phyloP scores from a whole-genome alignment of 2,888 invertebrate genomes.

The Drosophila histrio region DNA sequence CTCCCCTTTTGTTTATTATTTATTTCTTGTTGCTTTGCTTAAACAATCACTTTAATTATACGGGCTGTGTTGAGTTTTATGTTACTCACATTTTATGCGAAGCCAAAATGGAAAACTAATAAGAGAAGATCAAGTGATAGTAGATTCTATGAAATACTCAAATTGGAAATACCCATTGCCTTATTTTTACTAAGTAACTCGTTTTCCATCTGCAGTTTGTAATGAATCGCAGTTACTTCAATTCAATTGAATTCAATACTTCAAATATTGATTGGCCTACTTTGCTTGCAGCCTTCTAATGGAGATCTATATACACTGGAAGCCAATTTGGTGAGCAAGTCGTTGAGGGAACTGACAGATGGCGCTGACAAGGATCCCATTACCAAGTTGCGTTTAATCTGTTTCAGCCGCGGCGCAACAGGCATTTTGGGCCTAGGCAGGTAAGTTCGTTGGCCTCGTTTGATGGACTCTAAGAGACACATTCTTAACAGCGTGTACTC shows the following conservation, averaged over 20 bases:
- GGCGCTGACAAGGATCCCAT: conserved; percentile 89
- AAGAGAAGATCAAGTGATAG: background rate
- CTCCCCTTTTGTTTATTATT: background rate
- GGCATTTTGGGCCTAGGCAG: conserved; percentile 95
- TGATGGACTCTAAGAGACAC: conserved; percentile 3
- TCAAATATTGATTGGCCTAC: conserved; percentile 36
- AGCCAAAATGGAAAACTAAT: background rate
- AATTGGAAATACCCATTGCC: background rate
- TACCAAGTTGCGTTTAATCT: conserved; percentile 92
- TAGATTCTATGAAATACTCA: background rate
- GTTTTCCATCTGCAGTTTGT: background rate
- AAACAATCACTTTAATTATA: conserved; percentile 37
- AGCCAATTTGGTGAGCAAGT: conserved; percentile 91
- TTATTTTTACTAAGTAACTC: background rate
- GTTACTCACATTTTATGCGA: conserved; percentile 46
- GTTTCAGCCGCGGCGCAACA: conserved; percentile 93
- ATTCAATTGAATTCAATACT: background rate
- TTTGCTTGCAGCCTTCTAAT: conserved; percentile 50
- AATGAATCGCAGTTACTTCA: background rate
- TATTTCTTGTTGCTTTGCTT: conserved; percentile 5
- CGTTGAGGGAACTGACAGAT: conserved; percentile 87
- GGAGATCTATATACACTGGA: conserved; percentile 86
- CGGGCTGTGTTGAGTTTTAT: conserved; percentile 11
- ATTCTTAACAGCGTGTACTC: background rate
- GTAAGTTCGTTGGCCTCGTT: conserved; percentile 83